A percentile compares a stretch with the other conserved stretches of the same genome.
Evolutionary conservation across 2,888 invertebrate species (phyloP).

Genomic region (Heliothis peltigera): DNA sequence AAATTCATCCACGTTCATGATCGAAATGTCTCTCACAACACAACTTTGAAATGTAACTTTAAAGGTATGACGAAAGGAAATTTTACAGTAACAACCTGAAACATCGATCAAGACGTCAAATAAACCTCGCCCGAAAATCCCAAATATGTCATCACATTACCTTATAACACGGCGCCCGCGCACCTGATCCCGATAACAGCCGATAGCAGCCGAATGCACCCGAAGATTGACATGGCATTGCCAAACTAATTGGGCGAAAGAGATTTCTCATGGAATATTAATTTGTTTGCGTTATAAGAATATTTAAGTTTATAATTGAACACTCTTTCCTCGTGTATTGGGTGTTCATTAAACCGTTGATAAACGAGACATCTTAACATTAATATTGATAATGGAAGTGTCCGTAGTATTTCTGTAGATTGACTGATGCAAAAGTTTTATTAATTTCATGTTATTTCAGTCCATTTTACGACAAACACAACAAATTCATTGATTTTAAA

Average conservation of each 20-base stretch:
- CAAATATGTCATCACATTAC: slow-evolving; percentile 32
- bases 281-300: slow-evolving; percentile 52
- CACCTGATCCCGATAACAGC: slow-evolving; percentile 29
- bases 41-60: no score
- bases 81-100: background rate
- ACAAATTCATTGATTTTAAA: no score
- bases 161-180: slow-evolving; percentile 28
- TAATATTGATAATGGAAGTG: slow-evolving; percentile 13
- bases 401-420: slow-evolving; percentile 2
- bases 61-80: no score
- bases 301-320: slow-evolving; percentile 61
- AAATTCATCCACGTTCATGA: no score
- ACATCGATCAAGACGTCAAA: slow-evolving; percentile 16
- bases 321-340: slow-evolving; percentile 50
- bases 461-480: no score
- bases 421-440: slow-evolving; percentile 3
- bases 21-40: no score
- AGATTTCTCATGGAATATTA: slow-evolving; percentile 47
- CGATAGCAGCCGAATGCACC: slow-evolving; percentile 37
- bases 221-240: slow-evolving; percentile 51
- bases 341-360: slow-evolving; percentile 46
- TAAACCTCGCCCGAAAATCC: background rate
- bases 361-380: slow-evolving; percentile 31
- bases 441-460: no score
- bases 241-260: slow-evolving; percentile 55